phyloP scores from a whole-genome alignment of 1,140 invertebrate genomes.

The Ganaspis sp. region DNA sequence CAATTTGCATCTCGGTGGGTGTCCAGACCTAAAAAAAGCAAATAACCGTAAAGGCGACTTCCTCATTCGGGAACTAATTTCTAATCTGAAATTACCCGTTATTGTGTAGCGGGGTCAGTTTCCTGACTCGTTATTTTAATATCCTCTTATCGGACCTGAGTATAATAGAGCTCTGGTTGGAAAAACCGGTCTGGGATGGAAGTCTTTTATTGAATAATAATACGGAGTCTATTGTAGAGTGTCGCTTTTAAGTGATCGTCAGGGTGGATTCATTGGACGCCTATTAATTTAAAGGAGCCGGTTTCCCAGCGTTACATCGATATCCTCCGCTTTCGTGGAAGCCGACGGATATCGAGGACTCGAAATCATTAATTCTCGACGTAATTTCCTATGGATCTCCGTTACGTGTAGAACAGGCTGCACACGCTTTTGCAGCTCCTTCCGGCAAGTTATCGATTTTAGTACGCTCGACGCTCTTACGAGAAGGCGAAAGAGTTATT shows the following conservation, averaged over 20 bases:
- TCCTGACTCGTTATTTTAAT: conserved; percentile 3
- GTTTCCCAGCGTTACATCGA: conserved; percentile 1
- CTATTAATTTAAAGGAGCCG: conserved; percentile 29
- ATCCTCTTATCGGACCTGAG: neutral
- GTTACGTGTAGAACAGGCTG: conserved; percentile 25
- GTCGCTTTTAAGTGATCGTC: conserved; percentile 17
- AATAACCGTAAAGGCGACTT: too few relatives aligned
- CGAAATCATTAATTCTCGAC: conserved; percentile 40
- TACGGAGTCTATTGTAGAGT: conserved; percentile 22
- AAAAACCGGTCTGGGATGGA: neutral
- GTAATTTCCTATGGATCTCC: conserved; percentile 46
- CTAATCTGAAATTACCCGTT: neutral
- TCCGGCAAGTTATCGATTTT: conserved; percentile 27
- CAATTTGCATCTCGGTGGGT: too few relatives aligned
- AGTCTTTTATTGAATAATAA: conserved; percentile 1
- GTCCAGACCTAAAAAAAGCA: too few relatives aligned
- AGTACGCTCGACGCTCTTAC: conserved; percentile 11
- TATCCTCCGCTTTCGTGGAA: conserved; percentile 11
- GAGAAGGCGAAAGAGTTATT: conserved; percentile 25
- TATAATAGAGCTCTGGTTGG: conserved; percentile 1
- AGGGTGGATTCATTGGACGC: conserved; percentile 19
- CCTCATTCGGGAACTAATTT: too few relatives aligned
- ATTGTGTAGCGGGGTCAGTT: neutral
- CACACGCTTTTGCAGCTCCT: conserved; percentile 19
- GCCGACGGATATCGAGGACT: conserved; percentile 4